These are phyloP conservation scores for Synergus gifuensis DNA, from an alignment of 2,888 invertebrate species.

Conservation along the genomic window DNA sequence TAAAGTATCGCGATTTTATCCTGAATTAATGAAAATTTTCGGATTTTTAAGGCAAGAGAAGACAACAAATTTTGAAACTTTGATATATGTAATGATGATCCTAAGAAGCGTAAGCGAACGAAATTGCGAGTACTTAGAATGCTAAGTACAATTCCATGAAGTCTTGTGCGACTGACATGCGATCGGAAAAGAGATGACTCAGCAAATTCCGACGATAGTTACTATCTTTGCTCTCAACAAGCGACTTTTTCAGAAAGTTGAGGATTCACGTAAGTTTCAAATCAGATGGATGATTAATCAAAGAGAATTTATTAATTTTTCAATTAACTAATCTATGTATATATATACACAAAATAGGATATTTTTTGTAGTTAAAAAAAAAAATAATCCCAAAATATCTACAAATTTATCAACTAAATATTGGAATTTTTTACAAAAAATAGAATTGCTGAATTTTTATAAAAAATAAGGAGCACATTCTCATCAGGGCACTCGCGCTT, in stretches of 20 bases:
- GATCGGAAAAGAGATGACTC: constrained; percentile 30
- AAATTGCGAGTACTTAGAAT: constrained; percentile 17
- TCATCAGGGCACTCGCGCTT: too few relatives aligned
- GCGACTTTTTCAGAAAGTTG: not conserved
- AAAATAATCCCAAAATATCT: too few relatives aligned
- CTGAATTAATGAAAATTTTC: not conserved
- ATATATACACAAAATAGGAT: too few relatives aligned
- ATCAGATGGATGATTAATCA: not conserved
- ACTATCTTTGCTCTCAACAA: not conserved
- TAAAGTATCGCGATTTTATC: not conserved
- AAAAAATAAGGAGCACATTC: too few relatives aligned
- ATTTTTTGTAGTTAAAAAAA: too few relatives aligned
- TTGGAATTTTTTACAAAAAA: too few relatives aligned
- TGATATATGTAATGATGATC: not conserved
- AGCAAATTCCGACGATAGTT: constrained; percentile 25
- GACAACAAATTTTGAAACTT: not conserved
- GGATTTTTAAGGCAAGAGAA: not conserved
- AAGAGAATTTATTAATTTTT: not conserved
- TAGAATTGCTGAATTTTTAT: too few relatives aligned
- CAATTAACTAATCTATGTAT: too few relatives aligned
- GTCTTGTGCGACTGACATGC: constrained; percentile 7
- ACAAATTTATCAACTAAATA: too few relatives aligned
- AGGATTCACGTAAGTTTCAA: not conserved
- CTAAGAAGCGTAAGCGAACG: not conserved
- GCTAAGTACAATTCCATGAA: not conserved